Conservation (phyloP, 2,797 vertebrate species). For the Enteromius trimaculatus region DNA sequence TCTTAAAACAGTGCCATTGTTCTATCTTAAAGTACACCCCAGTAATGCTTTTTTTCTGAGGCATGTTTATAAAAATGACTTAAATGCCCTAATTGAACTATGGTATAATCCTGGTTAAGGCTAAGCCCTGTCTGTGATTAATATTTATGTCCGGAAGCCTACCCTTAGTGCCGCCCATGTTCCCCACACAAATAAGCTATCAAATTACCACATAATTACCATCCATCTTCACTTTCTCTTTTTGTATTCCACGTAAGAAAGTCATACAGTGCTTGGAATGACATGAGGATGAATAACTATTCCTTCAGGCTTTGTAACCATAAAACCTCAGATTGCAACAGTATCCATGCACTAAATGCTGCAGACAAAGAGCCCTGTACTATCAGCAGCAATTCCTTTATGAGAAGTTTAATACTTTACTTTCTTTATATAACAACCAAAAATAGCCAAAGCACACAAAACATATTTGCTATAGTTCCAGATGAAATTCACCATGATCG, state of each 20-base stretch:
- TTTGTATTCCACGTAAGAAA: not conserved
- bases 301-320: not conserved
- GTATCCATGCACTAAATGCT: constrained; percentile 14
- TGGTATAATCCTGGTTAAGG: no score
- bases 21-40: no score
- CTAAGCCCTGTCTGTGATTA: no score
- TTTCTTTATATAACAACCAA: not conserved
- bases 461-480: not conserved
- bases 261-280: not conserved
- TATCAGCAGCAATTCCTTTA: not conserved
- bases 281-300: not conserved
- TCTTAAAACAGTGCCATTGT: no score
- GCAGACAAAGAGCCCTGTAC: constrained; percentile 49
- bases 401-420: not conserved
- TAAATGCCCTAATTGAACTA: no score
- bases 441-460: not conserved
- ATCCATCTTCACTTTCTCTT: not conserved
- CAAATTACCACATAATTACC: not conserved
- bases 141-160: not conserved
- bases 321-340: not conserved
- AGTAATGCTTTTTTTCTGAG: no score
- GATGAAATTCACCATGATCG: not conserved
- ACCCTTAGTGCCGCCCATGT: not conserved
- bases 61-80: no score
- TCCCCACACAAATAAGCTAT: not conserved